phyloP scores from a whole-genome alignment of 2,113 vertebrate species.

The Neoarius graeffei region DNA sequence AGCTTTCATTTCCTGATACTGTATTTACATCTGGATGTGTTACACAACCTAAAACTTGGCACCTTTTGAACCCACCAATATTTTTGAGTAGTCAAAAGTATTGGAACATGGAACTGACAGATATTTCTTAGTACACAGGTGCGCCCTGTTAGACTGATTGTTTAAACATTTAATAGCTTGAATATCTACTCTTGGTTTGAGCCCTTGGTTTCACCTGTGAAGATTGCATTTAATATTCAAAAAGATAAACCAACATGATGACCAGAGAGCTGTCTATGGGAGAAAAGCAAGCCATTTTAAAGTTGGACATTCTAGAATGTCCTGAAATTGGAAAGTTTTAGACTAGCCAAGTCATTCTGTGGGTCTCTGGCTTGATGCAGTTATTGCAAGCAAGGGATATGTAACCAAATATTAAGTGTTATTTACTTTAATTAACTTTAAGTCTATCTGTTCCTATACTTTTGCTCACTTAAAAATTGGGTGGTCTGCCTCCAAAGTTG shows the following conservation, averaged over 20 bases:
- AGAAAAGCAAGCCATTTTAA: too few species aligned
- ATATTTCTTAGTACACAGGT: neutral
- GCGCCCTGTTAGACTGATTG: neutral
- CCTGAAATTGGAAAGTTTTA: neutral
- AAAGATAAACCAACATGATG: too few species aligned
- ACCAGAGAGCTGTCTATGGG: too few species aligned
- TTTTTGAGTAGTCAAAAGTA: neutral
- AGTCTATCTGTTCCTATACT: neutral
- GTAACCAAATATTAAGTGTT: neutral
- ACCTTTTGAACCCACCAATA: neutral
- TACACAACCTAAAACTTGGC: neutral
- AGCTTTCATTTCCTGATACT: neutral
- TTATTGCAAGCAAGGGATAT: neutral
- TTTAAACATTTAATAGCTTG: neutral
- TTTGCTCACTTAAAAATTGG: neutral
- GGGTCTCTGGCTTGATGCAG: too few species aligned
- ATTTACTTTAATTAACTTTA: neutral
- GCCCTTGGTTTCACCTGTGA: neutral
- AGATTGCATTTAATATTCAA: neutral
- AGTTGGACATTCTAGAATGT: neutral
- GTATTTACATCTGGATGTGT: neutral
- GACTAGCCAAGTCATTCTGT: too few species aligned
- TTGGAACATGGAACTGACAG: neutral
- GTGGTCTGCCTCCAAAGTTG: neutral
- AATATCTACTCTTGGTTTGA: too few species aligned